These are phyloP conservation scores for Cerastis leucographa DNA, from an alignment of 2,888 invertebrate species.

Conservation along the genomic window DNA sequence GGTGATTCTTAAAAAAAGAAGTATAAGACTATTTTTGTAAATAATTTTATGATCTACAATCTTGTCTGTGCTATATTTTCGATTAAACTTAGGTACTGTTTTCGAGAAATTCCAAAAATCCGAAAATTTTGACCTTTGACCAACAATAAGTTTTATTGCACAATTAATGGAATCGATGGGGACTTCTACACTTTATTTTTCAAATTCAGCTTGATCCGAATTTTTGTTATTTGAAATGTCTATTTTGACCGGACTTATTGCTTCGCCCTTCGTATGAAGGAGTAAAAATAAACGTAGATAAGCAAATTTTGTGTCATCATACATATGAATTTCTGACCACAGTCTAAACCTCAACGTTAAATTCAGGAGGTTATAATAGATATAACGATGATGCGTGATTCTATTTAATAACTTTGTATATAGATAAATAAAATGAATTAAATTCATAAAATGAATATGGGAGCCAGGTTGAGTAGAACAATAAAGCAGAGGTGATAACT, in stretches of 20 bases:
- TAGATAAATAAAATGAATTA: not conserved
- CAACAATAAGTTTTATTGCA: too few species aligned
- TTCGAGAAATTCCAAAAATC: too few species aligned
- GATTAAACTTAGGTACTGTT: too few species aligned
- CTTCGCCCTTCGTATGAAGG: not conserved
- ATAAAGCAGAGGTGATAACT: conserved; percentile 17
- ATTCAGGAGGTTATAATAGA: not conserved
- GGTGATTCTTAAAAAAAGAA: too few species aligned
- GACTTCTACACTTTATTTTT: too few species aligned
- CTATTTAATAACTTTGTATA: not conserved
- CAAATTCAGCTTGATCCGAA: too few species aligned
- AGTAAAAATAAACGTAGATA: not conserved
- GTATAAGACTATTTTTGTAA: too few species aligned
- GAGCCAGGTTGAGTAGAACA: not conserved
- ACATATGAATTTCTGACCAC: not conserved
- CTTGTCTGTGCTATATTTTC: too few species aligned
- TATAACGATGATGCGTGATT: not conserved
- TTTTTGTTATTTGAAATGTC: too few species aligned
- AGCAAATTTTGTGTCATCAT: not conserved
- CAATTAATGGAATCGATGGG: too few species aligned
- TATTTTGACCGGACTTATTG: not conserved
- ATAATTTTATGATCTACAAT: too few species aligned
- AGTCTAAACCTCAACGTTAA: not conserved
- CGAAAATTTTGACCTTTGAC: too few species aligned
- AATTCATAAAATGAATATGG: not conserved